Evolutionary conservation across 2,888 invertebrate species (phyloP).

Genomic region (Tanypteryx hageni): DNA sequence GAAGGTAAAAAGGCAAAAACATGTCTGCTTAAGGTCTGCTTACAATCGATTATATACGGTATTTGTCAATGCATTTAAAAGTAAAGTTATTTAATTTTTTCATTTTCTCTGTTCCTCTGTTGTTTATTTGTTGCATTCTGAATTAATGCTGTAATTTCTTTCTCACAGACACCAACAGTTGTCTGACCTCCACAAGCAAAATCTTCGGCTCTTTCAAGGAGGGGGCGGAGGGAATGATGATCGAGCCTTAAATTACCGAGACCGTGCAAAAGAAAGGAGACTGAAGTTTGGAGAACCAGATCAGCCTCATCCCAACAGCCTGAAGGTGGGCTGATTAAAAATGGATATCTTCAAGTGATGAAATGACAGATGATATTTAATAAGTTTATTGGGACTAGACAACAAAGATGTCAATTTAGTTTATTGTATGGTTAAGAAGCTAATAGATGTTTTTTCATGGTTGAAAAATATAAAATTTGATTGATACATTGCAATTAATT

Average conservation of each 20-base stretch:
- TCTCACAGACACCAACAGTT: constrained; percentile 87
- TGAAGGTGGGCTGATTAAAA: constrained; percentile 75
- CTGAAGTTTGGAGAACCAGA: constrained; percentile 95
- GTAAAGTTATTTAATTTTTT: no score
- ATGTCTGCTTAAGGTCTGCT: no score
- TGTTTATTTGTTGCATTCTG: neutral
- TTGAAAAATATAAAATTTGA: neutral
- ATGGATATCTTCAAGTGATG: constrained; percentile 47
- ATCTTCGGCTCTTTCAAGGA: constrained; percentile 75
- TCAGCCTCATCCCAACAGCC: constrained; percentile 84
- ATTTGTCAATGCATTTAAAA: neutral
- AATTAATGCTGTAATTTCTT: neutral
- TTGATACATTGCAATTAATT: neutral
- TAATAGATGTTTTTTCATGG: neutral
- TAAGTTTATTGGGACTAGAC: neutral
- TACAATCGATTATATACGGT: no score
- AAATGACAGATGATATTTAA: constrained; percentile 17
- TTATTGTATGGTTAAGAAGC: neutral
- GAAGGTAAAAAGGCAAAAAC: no score
- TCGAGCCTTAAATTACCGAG: constrained; percentile 83
- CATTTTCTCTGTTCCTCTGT: neutral
- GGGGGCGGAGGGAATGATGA: constrained; percentile 71
- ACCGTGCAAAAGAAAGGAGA: constrained; percentile 96
- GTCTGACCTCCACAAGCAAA: constrained; percentile 96
- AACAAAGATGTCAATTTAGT: neutral